Evolutionary conservation across 2,888 invertebrate genomes (phyloP).

Genomic region (Philopedon plagiatum): DNA sequence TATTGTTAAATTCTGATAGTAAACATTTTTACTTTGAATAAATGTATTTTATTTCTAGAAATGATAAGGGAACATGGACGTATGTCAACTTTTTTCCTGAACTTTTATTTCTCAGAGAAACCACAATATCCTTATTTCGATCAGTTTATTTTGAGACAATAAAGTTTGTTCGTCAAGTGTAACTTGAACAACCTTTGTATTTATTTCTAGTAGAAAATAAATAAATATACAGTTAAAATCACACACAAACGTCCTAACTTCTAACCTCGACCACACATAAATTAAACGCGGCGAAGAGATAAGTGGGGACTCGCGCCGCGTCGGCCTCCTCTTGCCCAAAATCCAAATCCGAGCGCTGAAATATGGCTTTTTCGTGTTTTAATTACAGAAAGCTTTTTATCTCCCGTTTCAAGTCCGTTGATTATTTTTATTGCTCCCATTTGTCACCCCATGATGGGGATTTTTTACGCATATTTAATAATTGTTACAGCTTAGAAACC

Average conservation of each 20-base stretch:
- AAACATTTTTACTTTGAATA: no score
- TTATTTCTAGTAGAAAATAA: not conserved
- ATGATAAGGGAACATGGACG: no score
- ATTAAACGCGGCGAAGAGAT: constrained; percentile 26
- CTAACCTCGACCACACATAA: constrained; percentile 4
- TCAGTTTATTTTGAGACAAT: no score
- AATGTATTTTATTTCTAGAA: no score
- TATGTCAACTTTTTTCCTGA: no score
- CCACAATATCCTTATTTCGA: no score
- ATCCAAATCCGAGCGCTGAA: constrained; percentile 34
- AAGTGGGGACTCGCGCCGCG: constrained; percentile 9
- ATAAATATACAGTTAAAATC: not conserved
- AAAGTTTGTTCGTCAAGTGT: no score
- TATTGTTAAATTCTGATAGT: no score
- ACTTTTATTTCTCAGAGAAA: no score
- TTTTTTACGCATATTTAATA: constrained; percentile 8
- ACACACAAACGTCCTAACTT: not conserved
- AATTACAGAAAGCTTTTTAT: constrained; percentile 45
- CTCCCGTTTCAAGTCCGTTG: constrained; percentile 36
- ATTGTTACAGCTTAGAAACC: no score
- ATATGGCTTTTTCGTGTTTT: constrained; percentile 46
- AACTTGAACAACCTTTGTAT: no score
- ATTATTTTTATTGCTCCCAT: constrained; percentile 45
- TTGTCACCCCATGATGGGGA: constrained; percentile 28
- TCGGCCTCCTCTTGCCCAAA: constrained; percentile 18